Percentiles rank a stretch among this genome's conserved stretches.
Evolutionary conservation across 2,113 vertebrate species (phyloP).

Genomic region (Python bivittatus): DNA sequence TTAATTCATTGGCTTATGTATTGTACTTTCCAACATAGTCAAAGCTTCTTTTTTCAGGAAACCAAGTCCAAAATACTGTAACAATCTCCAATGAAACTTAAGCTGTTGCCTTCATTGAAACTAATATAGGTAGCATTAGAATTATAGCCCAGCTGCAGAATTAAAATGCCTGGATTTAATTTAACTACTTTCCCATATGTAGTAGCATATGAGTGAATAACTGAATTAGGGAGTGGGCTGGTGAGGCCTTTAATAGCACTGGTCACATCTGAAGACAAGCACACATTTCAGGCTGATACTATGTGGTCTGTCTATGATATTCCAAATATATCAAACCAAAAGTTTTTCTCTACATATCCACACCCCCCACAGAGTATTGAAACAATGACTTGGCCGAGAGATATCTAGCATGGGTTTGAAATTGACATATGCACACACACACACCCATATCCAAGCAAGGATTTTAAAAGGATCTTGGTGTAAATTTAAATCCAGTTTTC

Average conservation of each 20-base stretch:
- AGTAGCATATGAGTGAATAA: conserved; percentile 44
- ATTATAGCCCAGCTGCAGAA: neutral
- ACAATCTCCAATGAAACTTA: neutral
- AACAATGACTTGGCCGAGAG: conserved; percentile 27
- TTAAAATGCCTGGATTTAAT: conserved; percentile 43
- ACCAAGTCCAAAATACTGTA: neutral
- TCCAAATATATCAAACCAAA: conserved; percentile 49
- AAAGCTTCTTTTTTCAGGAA: accelerated
- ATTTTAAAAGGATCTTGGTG: conserved; percentile 18
- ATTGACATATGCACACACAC: neutral
- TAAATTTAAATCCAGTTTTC: neutral
- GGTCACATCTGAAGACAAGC: neutral
- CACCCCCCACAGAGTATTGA: conserved; percentile 48
- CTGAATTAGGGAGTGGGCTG: conserved; percentile 9
- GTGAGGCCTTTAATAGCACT: conserved; percentile 26
- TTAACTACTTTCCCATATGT: conserved; percentile 20
- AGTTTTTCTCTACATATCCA: conserved; percentile 42
- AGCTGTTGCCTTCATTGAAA: neutral
- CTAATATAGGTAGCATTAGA: neutral
- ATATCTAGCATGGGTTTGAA: neutral
- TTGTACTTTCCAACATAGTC: neutral
- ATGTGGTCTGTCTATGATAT: conserved; percentile 29
- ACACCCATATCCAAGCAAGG: neutral
- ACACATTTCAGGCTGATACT: conserved; percentile 10
- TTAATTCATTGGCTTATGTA: neutral